Conservation (phyloP, 2,113 vertebrate genomes). For the Prietella phreatophila region DNA sequence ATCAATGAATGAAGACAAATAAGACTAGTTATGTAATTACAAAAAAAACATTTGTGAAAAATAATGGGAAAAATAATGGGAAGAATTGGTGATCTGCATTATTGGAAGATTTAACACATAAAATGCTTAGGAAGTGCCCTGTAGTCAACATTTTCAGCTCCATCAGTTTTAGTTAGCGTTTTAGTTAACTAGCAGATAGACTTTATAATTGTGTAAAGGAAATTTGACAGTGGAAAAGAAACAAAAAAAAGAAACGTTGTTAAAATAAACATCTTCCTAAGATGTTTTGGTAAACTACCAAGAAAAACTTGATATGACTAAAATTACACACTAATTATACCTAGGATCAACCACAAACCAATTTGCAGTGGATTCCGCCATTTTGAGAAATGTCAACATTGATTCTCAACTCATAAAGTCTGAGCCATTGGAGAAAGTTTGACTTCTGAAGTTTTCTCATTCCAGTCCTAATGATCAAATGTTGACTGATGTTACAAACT, state of each 20-base stretch:
- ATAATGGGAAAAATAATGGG: no score
- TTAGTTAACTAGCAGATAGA: background rate
- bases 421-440: background rate
- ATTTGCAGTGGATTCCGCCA: background rate
- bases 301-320: background rate
- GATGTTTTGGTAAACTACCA: background rate
- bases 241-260: background rate
- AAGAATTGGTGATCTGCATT: no score
- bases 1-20: background rate
- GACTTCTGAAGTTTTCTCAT: background rate
- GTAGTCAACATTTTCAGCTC: background rate
- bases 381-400: conserved; percentile 7
- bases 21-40: no score
- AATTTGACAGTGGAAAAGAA: background rate
- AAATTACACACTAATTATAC: conserved; percentile 1
- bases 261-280: background rate
- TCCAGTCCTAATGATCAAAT: background rate
- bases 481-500: background rate
- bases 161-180: background rate
- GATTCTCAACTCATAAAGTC: background rate
- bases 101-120: background rate
- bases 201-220: background rate
- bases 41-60: no score
- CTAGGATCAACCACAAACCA: background rate
- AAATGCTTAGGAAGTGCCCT: background rate